Base-by-base conservation (phyloP, 2,888 invertebrate genomes). In the Lordiphosa fenestrarum region DNA sequence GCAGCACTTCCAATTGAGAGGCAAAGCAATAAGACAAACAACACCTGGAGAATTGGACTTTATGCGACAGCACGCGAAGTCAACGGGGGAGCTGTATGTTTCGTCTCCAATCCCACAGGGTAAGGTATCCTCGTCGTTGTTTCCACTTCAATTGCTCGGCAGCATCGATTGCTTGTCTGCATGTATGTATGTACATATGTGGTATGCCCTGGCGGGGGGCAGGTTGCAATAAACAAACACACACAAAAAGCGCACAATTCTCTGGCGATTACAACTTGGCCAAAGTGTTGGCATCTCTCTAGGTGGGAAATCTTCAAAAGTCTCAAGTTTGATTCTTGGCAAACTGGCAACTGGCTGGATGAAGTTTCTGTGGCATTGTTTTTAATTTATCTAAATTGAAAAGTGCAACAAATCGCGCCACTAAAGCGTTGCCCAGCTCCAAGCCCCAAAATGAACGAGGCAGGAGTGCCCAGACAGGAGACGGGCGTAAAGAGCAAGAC, bases 361-460 rank as follows among this genome's bases (percentile, higher is more conserved):
- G 65, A 65, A 63, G 57, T 67, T 65, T 50, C 53, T 69, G 84
- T 77, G 82, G 84, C 60, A 73, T 81, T 73, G 78, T 73, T 81
- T 77, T 81, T 78, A 78, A 78, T 84, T 78, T 84, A 84, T 84
- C 77, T 78, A 81, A 78, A 84, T 78, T 78, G 77, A 80, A 82
- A 82, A 82, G 78, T 73, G 80, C 75, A 81, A 81, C 80, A 81
- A 84, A 81, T 84, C 75, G 83, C 66, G 68, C 68, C 72, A 74
- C 78, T 56, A 66, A 69, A 67, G 54, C 76, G 61, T 19, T 36
- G 42, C 44, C 50, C 36, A 66, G 35, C 12, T 13, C 42, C 30
- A 9, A 30, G 9, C 4, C 36, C 48, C 37, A 25, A 39, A 56
- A 33, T 39, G 7, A 21, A 70, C 10, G 6, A 30, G 7, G 44